Evolutionary conservation across 1,140 invertebrate genomes (phyloP).

Genomic region (Triops longicaudatus): DNA sequence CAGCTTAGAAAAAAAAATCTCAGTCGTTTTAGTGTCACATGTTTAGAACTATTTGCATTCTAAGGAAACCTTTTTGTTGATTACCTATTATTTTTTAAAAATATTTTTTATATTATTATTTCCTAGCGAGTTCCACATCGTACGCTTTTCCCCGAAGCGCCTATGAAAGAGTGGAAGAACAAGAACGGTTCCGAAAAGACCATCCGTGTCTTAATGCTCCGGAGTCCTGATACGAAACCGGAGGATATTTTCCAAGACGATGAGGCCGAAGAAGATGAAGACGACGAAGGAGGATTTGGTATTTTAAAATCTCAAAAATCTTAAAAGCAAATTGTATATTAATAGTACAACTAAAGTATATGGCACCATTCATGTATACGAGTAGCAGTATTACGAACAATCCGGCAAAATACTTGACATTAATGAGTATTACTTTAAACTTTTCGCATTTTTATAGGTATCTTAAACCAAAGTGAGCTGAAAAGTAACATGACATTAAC

Average conservation of each 20-base stretch:
- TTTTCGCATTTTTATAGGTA: background rate
- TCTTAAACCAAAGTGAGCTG: slow-evolving; percentile 17
- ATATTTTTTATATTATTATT: background rate
- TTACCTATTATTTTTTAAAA: slow-evolving; percentile 15
- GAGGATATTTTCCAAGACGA: slow-evolving; percentile 36
- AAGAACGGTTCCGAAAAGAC: slow-evolving; percentile 46
- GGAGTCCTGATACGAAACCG: slow-evolving; percentile 44
- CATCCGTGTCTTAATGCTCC: slow-evolving; percentile 45
- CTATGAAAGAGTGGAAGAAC: slow-evolving; percentile 44
- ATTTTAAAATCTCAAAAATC: slow-evolving; percentile 33
- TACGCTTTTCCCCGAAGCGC: slow-evolving; percentile 50
- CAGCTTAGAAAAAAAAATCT: too few species aligned
- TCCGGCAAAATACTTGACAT: too few species aligned
- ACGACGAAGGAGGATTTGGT: slow-evolving; percentile 41
- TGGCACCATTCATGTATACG: too few species aligned
- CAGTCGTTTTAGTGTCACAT: too few species aligned
- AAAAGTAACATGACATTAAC: slow-evolving; percentile 36
- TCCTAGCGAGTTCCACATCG: slow-evolving; percentile 47
- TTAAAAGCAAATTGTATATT: too few species aligned
- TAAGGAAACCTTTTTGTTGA: too few species aligned
- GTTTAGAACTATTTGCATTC: too few species aligned
- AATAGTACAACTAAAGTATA: too few species aligned
- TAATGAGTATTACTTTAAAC: background rate
- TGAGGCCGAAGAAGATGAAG: slow-evolving; percentile 37
- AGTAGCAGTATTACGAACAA: too few species aligned